Percentiles rank a stretch among this genome's conserved stretches.
phyloP scores from a whole-genome alignment of 2,113 vertebrate genomes.

The Elephantulus edwardii region DNA sequence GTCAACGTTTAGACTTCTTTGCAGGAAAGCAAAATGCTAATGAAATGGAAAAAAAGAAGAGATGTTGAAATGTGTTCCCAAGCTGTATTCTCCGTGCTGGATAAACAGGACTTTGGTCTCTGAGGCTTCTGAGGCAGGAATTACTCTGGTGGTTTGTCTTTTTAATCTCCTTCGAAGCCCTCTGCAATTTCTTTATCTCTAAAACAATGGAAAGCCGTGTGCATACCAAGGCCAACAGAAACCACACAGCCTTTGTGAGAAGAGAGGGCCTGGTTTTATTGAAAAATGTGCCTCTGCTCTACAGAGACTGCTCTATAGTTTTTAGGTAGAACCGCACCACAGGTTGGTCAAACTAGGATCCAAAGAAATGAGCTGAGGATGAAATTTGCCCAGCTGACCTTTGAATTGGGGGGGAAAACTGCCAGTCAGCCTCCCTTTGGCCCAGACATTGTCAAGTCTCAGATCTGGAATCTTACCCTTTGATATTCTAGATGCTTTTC shows the following conservation, averaged over 20 bases:
- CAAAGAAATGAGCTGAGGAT: constrained; percentile 18
- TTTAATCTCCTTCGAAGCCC: constrained; percentile 23
- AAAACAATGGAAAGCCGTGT: not conserved
- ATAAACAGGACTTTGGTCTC: constrained; percentile 35
- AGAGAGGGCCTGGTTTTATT: not conserved
- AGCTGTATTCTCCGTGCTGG: not conserved
- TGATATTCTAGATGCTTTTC: constrained; percentile 34
- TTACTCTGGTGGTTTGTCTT: not conserved
- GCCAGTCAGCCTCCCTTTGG: not conserved
- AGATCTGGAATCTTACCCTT: not conserved
- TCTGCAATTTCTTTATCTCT: not conserved
- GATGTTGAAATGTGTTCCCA: not conserved
- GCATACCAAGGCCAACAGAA: not conserved
- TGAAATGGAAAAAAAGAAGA: not conserved
- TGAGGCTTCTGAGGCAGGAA: constrained; percentile 23
- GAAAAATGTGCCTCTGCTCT: not conserved
- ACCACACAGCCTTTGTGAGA: not conserved
- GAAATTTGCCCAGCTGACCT: not conserved
- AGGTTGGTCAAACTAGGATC: not conserved
- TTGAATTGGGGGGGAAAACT: constrained; percentile 22
- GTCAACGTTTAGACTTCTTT: constrained; percentile 9
- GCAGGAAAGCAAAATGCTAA: constrained; percentile 53
- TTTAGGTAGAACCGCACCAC: not conserved
- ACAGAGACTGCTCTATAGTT: not conserved
- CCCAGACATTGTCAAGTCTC: not conserved